Conservation (phyloP, 2,888 invertebrate species). For the Melinaea menophilus region DNA sequence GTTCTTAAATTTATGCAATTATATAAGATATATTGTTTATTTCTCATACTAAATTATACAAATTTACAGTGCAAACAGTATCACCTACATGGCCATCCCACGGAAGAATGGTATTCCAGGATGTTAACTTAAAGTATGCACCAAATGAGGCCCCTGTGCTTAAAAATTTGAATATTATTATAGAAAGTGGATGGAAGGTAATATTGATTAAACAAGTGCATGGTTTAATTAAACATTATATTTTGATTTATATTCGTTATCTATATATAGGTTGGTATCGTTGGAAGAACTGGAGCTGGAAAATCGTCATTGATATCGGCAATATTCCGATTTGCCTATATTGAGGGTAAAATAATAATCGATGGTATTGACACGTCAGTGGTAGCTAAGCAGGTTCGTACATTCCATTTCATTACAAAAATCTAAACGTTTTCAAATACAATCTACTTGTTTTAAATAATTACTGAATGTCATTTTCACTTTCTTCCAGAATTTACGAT, state of each 20-base stretch:
- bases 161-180: conserved; percentile 57
- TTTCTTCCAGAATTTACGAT: conserved; percentile 76
- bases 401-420: neutral
- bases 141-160: conserved; percentile 80
- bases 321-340: conserved; percentile 82
- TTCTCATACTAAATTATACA: too few relatives aligned
- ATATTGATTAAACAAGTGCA: conserved; percentile 6
- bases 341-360: conserved; percentile 79
- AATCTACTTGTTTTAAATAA: too few relatives aligned
- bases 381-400: conserved; percentile 73
- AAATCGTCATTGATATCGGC: conserved; percentile 84
- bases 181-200: conserved; percentile 72
- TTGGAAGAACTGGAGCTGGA: conserved; percentile 87
- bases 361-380: conserved; percentile 79
- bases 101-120: conserved; percentile 79
- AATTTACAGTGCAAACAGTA: conserved; percentile 44
- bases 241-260: conserved; percentile 1
- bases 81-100: conserved; percentile 79
- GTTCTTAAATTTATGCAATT: neutral
- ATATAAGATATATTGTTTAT: neutral
- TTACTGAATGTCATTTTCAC: neutral
- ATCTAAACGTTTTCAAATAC: too few relatives aligned
- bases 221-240: neutral
- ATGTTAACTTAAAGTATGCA: conserved; percentile 80
- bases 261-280: conserved; percentile 79